These are phyloP conservation scores for Auanema freiburgensis DNA, from an alignment of 2,888 invertebrate genomes.

Conservation along the genomic window DNA sequence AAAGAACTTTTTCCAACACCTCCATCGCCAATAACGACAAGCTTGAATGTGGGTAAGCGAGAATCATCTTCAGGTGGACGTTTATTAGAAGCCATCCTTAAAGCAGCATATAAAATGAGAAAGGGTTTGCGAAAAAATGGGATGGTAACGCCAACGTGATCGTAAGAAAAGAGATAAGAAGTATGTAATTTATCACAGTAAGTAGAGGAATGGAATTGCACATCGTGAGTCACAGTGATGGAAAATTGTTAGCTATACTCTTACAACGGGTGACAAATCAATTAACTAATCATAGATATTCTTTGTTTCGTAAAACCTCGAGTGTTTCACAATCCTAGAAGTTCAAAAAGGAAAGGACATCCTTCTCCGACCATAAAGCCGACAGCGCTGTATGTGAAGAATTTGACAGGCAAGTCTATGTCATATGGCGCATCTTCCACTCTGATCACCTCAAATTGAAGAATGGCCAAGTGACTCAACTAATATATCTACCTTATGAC, in stretches of 20 bases:
- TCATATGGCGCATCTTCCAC: slow-evolving; percentile 36
- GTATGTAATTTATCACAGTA: neutral
- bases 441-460: slow-evolving; percentile 17
- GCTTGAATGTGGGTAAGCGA: slow-evolving; percentile 55
- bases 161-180: neutral
- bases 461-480: slow-evolving; percentile 1
- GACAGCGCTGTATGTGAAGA: slow-evolving; percentile 31
- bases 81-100: slow-evolving; percentile 27
- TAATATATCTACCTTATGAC: slow-evolving; percentile 22
- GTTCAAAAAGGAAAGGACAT: slow-evolving; percentile 28
- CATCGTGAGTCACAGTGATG: too few species aligned
- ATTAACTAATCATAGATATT: too few species aligned
- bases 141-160: neutral
- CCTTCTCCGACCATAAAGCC: slow-evolving; percentile 35
- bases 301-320: too few species aligned
- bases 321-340: too few species aligned
- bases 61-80: slow-evolving; percentile 58
- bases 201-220: too few species aligned
- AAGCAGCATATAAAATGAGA: neutral
- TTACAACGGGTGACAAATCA: too few species aligned
- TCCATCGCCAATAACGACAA: slow-evolving; percentile 58
- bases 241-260: too few species aligned
- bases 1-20: slow-evolving; percentile 80
- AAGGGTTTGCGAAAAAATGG: neutral
- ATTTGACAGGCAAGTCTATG: slow-evolving; percentile 37